phyloP scores from a whole-genome alignment of 1,140 invertebrate species.

The Globodera ellingtonae region DNA sequence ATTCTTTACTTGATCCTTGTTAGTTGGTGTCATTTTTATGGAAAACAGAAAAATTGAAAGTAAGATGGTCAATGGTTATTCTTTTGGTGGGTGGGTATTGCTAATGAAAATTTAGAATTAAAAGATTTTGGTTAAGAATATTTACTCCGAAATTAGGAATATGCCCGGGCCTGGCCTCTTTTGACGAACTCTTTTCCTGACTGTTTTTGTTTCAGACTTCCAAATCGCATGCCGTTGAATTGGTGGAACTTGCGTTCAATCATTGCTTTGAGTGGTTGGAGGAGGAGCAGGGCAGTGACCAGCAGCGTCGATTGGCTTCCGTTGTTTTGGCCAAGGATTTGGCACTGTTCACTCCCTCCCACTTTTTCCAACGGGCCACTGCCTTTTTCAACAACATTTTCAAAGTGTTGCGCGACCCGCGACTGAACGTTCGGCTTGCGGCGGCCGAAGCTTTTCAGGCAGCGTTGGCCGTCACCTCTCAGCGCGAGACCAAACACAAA shows the following conservation, averaged over 20 bases:
- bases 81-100: background rate
- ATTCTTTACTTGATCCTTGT: slow-evolving; percentile 54
- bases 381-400: slow-evolving; percentile 92
- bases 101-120: slow-evolving; percentile 7
- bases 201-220: slow-evolving; percentile 40
- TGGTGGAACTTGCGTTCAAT: slow-evolving; percentile 52
- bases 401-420: slow-evolving; percentile 85
- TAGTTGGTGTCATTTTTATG: background rate
- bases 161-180: too few relatives aligned
- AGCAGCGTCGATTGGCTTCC: slow-evolving; percentile 63
- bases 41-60: slow-evolving; percentile 10
- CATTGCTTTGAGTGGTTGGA: slow-evolving; percentile 50
- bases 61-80: slow-evolving; percentile 18
- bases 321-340: slow-evolving; percentile 87
- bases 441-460: slow-evolving; percentile 88
- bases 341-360: slow-evolving; percentile 90
- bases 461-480: slow-evolving; percentile 87
- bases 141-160: too few relatives aligned
- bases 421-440: slow-evolving; percentile 85
- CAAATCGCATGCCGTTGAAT: slow-evolving; percentile 53
- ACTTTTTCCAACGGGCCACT: slow-evolving; percentile 96
- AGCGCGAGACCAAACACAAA: slow-evolving; percentile 89
- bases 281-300: slow-evolving; percentile 32
- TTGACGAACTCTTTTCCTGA: too few relatives aligned
- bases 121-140: too few relatives aligned